Conservation (phyloP, 2,113 vertebrate genomes). For the Sciurus niger region DNA sequence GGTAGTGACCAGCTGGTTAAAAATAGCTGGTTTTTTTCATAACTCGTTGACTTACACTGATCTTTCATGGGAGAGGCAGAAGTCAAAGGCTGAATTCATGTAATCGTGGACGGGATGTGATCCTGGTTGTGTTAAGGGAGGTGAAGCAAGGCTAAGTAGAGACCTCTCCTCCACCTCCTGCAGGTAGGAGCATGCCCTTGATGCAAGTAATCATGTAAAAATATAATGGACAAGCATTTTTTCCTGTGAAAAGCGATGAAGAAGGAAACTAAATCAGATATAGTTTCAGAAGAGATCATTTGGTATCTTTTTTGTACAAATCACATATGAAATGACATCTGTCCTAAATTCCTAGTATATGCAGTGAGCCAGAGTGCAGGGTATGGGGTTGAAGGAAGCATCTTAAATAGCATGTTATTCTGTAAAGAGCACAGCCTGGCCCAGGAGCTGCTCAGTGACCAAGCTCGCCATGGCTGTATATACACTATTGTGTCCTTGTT, state of each 20-base stretch:
- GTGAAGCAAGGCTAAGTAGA: not conserved
- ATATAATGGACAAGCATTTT: not conserved
- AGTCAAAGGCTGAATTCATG: not conserved
- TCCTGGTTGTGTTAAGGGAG: not conserved
- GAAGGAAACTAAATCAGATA: not conserved
- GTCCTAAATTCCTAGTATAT: not conserved
- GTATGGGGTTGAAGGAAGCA: not conserved
- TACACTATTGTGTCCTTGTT: too few species aligned
- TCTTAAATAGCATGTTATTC: not conserved
- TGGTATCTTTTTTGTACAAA: not conserved
- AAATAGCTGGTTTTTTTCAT: not conserved
- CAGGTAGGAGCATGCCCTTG: not conserved
- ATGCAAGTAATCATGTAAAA: not conserved
- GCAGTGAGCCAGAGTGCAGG: rapidly evolving
- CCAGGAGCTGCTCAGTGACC: not conserved
- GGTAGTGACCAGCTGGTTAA: not conserved
- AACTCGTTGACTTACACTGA: not conserved
- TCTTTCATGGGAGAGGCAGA: not conserved
- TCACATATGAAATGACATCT: not conserved
- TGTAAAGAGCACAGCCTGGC: not conserved
- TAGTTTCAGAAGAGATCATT: not conserved
- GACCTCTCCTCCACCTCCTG: too few species aligned
- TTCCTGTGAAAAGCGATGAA: not conserved
- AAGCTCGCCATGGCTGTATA: not conserved
- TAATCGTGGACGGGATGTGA: not conserved